phyloP scores from a whole-genome alignment of 2,797 vertebrate species.

The Sciaenops ocellatus region DNA sequence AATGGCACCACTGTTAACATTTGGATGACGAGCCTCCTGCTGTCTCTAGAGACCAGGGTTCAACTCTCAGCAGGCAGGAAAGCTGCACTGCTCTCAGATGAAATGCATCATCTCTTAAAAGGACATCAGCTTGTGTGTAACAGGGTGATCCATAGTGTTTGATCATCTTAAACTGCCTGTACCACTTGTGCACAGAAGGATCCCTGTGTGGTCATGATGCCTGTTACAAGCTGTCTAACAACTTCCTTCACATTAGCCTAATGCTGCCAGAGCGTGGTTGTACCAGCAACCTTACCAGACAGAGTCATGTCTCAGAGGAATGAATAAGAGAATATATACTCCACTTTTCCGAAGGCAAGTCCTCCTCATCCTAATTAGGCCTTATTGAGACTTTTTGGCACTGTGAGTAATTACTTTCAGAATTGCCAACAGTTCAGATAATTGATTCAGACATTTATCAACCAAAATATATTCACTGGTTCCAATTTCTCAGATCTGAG shows the following conservation, averaged over 20 bases:
- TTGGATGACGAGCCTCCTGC: conserved; percentile 24
- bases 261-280: not conserved
- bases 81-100: conserved; percentile 25
- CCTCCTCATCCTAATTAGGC: not conserved
- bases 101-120: conserved; percentile 17
- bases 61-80: conserved; percentile 21
- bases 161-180: conserved; percentile 14
- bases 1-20: conserved; percentile 33
- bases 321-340: not conserved
- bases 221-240: not conserved
- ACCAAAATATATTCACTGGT: not conserved
- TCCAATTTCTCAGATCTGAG: not conserved
- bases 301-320: not conserved
- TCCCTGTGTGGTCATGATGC: not conserved
- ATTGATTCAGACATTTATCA: not conserved
- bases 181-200: not conserved
- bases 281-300: not conserved
- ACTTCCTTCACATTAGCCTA: not conserved
- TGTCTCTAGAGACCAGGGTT: conserved; percentile 36
- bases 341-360: not conserved
- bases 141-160: conserved; percentile 11
- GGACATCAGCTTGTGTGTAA: conserved; percentile 6
- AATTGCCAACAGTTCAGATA: not conserved
- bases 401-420: not conserved
- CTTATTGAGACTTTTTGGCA: not conserved